Evolutionary conservation across 37 sponge, comb jelly and placozoan species (phyloP), one percentile per base, ranked within the genome.

Genomic region (Hexactinellida sp.): DNA sequence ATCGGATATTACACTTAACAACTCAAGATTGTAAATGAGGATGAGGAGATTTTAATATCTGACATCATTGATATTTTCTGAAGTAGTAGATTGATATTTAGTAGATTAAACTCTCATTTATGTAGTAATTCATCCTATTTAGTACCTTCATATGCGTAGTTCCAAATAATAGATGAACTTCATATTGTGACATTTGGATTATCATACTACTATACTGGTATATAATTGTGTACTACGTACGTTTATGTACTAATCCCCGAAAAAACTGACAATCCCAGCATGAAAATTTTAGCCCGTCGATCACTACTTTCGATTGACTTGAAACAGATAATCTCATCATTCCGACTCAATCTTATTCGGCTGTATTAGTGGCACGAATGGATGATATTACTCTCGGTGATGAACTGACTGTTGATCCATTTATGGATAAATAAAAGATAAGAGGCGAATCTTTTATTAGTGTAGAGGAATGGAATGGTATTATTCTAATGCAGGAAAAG

Each of bases 41-140:
- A 63, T 7, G 76, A 63, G 76, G 76, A 63, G 76, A 63, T 21
- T 63, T 63, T 63, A 63, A 63, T 63, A 63, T 63, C 76, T 63
- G 76, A 28, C 21, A 63, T 7, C 76, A 63, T 63, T 63, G 76
- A 63, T 63, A 63, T 63, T 63, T 63, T 63, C 30, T 63, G 16
- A 47, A 47, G 52, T 47, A 63, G 76, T 63, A 28, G 25, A 63
- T 63, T 63, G 76, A 63, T 63, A 63, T n/a, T n/a, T 41, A 41
- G 47, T 41, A 41, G 47, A 41, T 32, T 63, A 63, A 25, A 63
- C 76, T 63, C 76, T n/a, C 21, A 63, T 63, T 63, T 63, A 63
- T n/a, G 76, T 63, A 63, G 76, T 63, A 63, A 63, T 63, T 63
- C 76, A 63, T 63, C 76, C 76, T 63, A 63, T 63, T 63, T 63